Conservation (phyloP, 2,797 vertebrate genomes). For the Sebastes diaconus region DNA sequence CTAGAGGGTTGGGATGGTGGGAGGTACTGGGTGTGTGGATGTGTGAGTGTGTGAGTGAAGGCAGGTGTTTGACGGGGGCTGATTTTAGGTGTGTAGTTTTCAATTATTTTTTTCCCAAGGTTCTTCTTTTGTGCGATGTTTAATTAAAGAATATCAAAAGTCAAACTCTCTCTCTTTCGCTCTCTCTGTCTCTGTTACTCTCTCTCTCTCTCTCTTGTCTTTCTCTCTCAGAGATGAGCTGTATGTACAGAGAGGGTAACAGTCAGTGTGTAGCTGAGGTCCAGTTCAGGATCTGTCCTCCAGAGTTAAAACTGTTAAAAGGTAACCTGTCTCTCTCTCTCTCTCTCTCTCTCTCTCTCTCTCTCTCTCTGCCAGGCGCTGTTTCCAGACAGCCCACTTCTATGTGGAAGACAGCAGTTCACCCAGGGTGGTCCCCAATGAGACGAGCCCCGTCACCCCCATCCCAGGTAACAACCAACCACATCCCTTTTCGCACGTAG, state of each 20-base stretch:
- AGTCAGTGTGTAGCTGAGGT: too few species aligned
- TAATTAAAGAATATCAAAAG: too few species aligned
- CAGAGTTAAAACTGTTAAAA: background rate
- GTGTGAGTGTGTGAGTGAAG: too few species aligned
- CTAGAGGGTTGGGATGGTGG: too few species aligned
- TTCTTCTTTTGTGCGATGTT: too few species aligned
- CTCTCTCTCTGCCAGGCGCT: conserved; percentile 82
- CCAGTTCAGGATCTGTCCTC: too few species aligned
- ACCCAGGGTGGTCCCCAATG: conserved; percentile 90
- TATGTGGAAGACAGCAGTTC: conserved; percentile 94
- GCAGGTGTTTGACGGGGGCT: too few species aligned
- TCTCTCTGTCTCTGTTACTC: too few species aligned
- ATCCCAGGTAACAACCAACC: conserved; percentile 89
- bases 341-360: background rate
- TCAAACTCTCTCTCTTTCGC: too few species aligned
- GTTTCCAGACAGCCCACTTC: conserved; percentile 96
- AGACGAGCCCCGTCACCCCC: conserved; percentile 89
- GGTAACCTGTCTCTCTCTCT: background rate
- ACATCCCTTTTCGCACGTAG: background rate
- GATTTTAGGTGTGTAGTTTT: too few species aligned
- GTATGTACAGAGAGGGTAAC: background rate
- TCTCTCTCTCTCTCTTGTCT: background rate
- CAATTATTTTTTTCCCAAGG: too few species aligned
- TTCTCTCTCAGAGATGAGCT: background rate
- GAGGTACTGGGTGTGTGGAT: too few species aligned